These are phyloP conservation scores for Ctenodactylus gundi DNA, from an alignment of 2,113 vertebrate species.

Conservation along the genomic window DNA sequence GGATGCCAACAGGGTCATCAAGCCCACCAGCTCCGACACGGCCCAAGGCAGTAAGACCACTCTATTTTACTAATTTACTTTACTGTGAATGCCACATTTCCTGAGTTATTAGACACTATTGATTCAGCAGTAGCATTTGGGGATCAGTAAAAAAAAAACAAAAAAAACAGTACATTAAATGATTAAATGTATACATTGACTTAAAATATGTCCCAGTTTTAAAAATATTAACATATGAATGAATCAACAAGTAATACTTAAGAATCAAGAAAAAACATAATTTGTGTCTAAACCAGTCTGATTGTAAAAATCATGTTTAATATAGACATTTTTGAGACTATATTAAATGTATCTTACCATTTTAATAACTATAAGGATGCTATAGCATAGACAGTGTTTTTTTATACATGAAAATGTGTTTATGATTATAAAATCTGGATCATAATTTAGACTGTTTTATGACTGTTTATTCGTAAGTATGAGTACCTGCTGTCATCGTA, in stretches of 20 bases:
- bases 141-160: not conserved
- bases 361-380: not conserved
- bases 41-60: conserved; percentile 91
- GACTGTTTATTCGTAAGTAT: not conserved
- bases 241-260: not conserved
- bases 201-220: not conserved
- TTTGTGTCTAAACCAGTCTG: not conserved
- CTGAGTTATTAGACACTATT: not conserved
- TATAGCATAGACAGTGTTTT: not conserved
- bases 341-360: not conserved
- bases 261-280: not conserved
- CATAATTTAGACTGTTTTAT: not conserved
- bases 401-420: not conserved
- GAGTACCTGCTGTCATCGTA: not conserved
- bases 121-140: not conserved
- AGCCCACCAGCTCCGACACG: conserved; percentile 88
- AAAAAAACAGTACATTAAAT: not conserved
- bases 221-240: not conserved
- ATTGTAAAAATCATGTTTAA: not conserved
- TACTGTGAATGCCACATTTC: not conserved
- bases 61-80: not conserved
- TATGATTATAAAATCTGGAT: not conserved
- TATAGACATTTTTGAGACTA: not conserved
- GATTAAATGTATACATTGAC: not conserved
- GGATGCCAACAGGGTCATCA: conserved; percentile 94